These are phyloP conservation scores for Grammomys dolichurus DNA, from an alignment of 2,113 vertebrate genomes.

Conservation along the genomic window DNA sequence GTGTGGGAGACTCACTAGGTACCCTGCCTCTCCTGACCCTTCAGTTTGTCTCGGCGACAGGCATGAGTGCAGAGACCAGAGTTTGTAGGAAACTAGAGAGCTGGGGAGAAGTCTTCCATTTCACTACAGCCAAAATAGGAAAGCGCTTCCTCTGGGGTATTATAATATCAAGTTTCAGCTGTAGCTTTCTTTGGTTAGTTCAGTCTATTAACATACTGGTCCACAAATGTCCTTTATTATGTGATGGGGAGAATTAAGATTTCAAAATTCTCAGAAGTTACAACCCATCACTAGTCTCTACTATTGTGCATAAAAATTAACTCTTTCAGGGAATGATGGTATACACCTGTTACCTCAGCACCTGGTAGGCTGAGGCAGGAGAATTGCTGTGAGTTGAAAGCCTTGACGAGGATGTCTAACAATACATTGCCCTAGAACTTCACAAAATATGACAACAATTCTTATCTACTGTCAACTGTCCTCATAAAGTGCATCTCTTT, in stretches of 20 bases:
- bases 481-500: not conserved
- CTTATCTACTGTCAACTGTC: not conserved
- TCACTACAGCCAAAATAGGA: not conserved
- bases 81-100: not conserved
- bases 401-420: not conserved
- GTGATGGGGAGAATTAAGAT: not conserved
- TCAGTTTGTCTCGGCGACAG: not conserved
- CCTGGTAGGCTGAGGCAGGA: not conserved
- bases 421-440: not conserved
- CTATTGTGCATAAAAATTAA: not conserved
- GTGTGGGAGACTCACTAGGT: accelerated
- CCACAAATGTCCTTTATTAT: not conserved
- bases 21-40: not conserved
- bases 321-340: not conserved
- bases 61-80: not conserved
- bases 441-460: not conserved
- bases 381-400: not conserved
- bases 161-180: not conserved
- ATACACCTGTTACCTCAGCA: no score
- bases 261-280: conserved; percentile 23
- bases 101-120: not conserved
- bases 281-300: not conserved
- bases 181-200: not conserved
- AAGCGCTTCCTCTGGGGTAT: not conserved
- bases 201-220: not conserved